A percentile compares a stretch with the other conserved stretches of the same genome.
Conservation (phyloP, 2,888 invertebrate genomes). For the Drosophila mimetica region DNA sequence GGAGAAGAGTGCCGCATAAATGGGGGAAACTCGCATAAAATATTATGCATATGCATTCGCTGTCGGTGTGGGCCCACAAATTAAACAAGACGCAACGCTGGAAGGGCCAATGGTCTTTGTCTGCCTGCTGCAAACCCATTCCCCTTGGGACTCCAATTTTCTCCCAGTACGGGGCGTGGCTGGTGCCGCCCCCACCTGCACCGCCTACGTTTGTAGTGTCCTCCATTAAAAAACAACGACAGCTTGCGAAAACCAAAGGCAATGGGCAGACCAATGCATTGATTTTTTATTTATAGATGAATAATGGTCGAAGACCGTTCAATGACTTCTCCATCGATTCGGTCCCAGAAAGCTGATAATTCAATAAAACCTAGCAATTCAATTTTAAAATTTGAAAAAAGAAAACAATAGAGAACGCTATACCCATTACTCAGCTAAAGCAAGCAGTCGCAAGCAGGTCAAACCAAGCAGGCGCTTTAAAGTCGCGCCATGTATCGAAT, state of each 20-base stretch:
- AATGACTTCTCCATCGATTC: slow-evolving; percentile 43
- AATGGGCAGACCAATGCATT: slow-evolving; percentile 6
- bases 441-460: too few species aligned
- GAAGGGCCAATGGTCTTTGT: slow-evolving; percentile 50
- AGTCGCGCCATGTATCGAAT: too few species aligned
- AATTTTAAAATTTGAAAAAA: background rate
- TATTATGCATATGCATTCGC: slow-evolving; percentile 62
- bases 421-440: too few species aligned
- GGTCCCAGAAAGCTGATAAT: background rate
- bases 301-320: slow-evolving; percentile 47
- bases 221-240: slow-evolving; percentile 66
- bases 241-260: slow-evolving; percentile 49
- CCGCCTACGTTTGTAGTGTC: slow-evolving; percentile 45
- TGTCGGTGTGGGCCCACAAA: slow-evolving; percentile 58
- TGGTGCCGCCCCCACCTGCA: slow-evolving; percentile 26
- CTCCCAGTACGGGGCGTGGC: slow-evolving; percentile 53
- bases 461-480: too few species aligned
- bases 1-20: slow-evolving; percentile 17
- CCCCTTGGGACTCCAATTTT: slow-evolving; percentile 4
- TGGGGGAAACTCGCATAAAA: slow-evolving; percentile 47
- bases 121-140: slow-evolving; percentile 7
- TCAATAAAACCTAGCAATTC: background rate
- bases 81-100: slow-evolving; percentile 77
- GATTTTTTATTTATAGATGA: slow-evolving; percentile 31
- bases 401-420: too few species aligned